Percentiles rank a stretch among this genome's conserved stretches.
These are phyloP conservation scores for Stenichneumon culpator DNA, from an alignment of 2,888 invertebrate species.

Conservation along the genomic window DNA sequence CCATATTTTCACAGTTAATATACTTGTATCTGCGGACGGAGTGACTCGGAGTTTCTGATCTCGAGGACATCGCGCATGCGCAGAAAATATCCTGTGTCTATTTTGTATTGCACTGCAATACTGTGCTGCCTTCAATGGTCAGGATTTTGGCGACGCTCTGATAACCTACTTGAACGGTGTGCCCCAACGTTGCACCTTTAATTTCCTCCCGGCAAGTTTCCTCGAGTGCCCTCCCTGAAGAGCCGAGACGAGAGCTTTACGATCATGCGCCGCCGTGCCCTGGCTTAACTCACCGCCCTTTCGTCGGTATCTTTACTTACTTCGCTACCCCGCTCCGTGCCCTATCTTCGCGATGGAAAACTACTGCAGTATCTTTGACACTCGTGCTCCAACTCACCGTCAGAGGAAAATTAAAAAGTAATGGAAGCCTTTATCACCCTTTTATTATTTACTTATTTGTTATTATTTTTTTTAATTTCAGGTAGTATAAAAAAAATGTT, in stretches of 20 bases:
- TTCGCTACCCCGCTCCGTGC: neutral
- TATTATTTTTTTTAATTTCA: no score
- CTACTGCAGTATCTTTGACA: neutral
- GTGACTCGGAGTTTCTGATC: neutral
- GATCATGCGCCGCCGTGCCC: neutral
- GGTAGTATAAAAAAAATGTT: no score
- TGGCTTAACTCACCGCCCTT: neutral
- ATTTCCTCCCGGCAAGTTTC: neutral
- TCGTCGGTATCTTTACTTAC: neutral
- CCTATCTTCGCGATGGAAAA: slow-evolving; percentile 4
- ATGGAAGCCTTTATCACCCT: neutral
- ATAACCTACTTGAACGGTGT: neutral
- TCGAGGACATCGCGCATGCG: neutral
- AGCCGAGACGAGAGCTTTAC: slow-evolving; percentile 14
- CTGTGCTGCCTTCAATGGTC: neutral
- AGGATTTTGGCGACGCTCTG: neutral
- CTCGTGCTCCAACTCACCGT: neutral
- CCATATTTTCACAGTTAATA: neutral
- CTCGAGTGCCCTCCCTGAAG: slow-evolving; percentile 10
- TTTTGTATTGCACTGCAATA: neutral
- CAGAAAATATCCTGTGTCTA: neutral
- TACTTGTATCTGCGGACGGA: neutral
- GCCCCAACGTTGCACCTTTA: neutral
- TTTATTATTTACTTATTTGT: no score
- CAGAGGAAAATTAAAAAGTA: neutral